These are phyloP conservation scores for Charina bottae DNA, from an alignment of 2,113 vertebrate genomes.

Conservation along the genomic window DNA sequence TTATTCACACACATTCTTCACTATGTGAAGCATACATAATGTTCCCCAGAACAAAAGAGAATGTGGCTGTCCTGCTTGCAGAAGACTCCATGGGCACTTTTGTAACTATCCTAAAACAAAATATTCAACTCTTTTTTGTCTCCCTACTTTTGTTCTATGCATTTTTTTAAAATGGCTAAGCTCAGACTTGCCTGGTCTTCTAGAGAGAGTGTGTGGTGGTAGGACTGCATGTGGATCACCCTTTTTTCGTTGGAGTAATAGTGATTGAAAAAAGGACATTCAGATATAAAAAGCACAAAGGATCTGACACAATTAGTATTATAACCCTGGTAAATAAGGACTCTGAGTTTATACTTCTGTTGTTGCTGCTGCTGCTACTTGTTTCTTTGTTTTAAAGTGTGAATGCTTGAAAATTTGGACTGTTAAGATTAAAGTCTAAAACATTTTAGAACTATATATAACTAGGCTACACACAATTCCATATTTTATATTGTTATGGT, in stretches of 20 bases:
- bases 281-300: background rate
- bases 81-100: too few relatives aligned
- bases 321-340: background rate
- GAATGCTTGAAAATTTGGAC: too few relatives aligned
- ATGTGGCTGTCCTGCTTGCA: too few relatives aligned
- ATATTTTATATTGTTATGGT: background rate
- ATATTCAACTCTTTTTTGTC: too few relatives aligned
- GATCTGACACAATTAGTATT: background rate
- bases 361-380: background rate
- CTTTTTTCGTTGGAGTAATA: background rate
- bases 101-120: too few relatives aligned
- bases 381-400: too few relatives aligned
- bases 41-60: too few relatives aligned
- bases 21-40: too few relatives aligned
- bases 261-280: background rate
- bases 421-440: background rate
- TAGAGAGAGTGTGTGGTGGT: background rate
- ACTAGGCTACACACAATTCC: background rate
- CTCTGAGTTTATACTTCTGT: background rate
- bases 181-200: background rate
- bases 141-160: background rate
- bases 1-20: too few relatives aligned
- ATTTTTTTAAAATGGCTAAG: background rate
- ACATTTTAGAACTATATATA: background rate
- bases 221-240: background rate